Percentiles rank a stretch among this genome's conserved stretches.
These are phyloP conservation scores for Rapana venosa DNA, from an alignment of 2,888 invertebrate species.

Conservation along the genomic window DNA sequence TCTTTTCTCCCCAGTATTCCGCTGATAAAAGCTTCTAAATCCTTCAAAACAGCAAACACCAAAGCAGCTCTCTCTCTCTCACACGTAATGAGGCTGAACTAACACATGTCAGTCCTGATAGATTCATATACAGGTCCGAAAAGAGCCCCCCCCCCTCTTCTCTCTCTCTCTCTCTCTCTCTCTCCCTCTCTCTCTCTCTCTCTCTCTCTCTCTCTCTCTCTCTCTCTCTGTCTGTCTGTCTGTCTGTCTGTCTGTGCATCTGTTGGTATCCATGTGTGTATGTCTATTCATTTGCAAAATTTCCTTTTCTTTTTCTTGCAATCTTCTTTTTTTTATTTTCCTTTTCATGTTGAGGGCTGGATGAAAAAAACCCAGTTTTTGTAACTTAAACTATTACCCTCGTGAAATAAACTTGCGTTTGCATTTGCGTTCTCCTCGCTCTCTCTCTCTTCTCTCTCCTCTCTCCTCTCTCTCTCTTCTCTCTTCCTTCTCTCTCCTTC, in stretches of 20 bases:
- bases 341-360: neutral
- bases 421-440: neutral
- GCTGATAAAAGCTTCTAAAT: too few relatives aligned
- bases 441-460: neutral
- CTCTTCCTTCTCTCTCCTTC: neutral
- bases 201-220: neutral
- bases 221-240: neutral
- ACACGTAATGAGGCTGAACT: too few relatives aligned
- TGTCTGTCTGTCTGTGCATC: neutral
- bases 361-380: too few relatives aligned
- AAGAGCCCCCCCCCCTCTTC: too few relatives aligned
- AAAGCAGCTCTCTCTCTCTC: too few relatives aligned
- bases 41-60: too few relatives aligned
- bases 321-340: neutral
- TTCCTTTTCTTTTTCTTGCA: neutral
- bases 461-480: neutral
- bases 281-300: neutral
- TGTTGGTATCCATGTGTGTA: neutral
- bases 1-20: too few relatives aligned
- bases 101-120: too few relatives aligned
- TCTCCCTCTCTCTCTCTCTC: neutral
- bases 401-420: too few relatives aligned
- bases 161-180: neutral
- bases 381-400: too few relatives aligned
- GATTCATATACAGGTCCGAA: too few relatives aligned